Base-by-base conservation (phyloP, 2,113 vertebrate species). In the Chionomys nivalis region DNA sequence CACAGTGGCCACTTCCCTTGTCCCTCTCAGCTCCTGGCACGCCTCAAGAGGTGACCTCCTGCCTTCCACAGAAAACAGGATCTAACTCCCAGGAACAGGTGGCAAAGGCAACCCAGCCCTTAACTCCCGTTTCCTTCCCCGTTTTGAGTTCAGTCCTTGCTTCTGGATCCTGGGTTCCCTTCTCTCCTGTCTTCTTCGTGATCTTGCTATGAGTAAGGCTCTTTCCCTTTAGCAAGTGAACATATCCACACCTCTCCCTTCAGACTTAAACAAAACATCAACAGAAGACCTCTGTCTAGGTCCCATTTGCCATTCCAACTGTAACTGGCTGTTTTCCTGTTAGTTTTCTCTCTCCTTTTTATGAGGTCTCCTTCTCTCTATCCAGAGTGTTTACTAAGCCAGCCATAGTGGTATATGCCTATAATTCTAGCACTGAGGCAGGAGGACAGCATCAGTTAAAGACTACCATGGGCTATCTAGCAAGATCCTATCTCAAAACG, bases 191-290 rank as follows among this genome's bases (percentile, higher is more conserved):
- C 39, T 85, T 85, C 44, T 79, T 65, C 9, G 7, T 73, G 17
- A 73, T 17, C 21, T 79, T 55, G 36, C 52, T 52, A 3, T 47
- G 42, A 31, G 3, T 61, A 61, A 91, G 17, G 10, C 33, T 49
- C 55, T 61, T 63, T 93, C 58, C 77, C 42, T 23, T 63, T 63
- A 73, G 52, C 85, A 82, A 6, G 13, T 14, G 21, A 87, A 58
- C 65, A 26, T 26, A 26, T 5, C 31, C 23, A 47, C 31, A 83
- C 52, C 65, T 31, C 86, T 89, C 11, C 79, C 17, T 33, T 66
- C 55, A 68, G 36, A 55, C n/a, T 81, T 70, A 94, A 92, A 82
- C 6, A 79, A 94, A 92, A 82, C 3, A 75, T 81, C 76, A 77
- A 58, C 66, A 90, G 21, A 82, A 76, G 47, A 42, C 72, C 55